These are phyloP conservation scores for Pecten maximus DNA, from an alignment of 2,888 invertebrate species.

Conservation along the genomic window DNA sequence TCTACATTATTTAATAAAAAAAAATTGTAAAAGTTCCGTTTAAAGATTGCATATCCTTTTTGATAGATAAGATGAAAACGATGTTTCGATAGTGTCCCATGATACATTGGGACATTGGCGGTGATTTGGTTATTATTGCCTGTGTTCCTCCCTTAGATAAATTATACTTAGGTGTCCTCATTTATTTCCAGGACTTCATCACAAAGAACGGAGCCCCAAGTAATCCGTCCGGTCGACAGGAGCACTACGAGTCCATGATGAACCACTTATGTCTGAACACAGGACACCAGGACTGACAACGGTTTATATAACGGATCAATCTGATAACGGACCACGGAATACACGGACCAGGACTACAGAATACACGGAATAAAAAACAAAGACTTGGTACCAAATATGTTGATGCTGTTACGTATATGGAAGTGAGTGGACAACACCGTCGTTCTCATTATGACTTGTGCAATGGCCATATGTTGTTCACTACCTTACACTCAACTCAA, in stretches of 20 bases:
- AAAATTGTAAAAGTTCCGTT: too few species aligned
- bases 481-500: not conserved
- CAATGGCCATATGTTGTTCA: not conserved
- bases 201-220: constrained; percentile 81
- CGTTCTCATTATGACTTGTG: not conserved
- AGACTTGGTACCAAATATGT: not conserved
- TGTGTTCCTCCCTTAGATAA: too few species aligned
- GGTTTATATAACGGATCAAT: too few species aligned
- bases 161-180: too few species aligned
- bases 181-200: constrained; percentile 83
- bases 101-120: too few species aligned
- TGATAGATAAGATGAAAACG: too few species aligned
- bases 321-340: not conserved
- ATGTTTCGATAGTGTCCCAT: too few species aligned
- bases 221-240: constrained; percentile 82
- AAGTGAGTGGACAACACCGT: not conserved
- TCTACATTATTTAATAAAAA: too few species aligned
- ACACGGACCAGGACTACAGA: not conserved
- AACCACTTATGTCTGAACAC: constrained; percentile 79
- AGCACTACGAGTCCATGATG: constrained; percentile 83
- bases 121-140: too few species aligned
- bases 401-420: not conserved
- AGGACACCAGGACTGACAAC: not conserved
- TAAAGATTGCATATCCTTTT: too few species aligned
- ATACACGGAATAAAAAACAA: too few species aligned